These are phyloP conservation scores for Ciconia nigra DNA, from an alignment of 2,797 vertebrate species.

Conservation along the genomic window DNA sequence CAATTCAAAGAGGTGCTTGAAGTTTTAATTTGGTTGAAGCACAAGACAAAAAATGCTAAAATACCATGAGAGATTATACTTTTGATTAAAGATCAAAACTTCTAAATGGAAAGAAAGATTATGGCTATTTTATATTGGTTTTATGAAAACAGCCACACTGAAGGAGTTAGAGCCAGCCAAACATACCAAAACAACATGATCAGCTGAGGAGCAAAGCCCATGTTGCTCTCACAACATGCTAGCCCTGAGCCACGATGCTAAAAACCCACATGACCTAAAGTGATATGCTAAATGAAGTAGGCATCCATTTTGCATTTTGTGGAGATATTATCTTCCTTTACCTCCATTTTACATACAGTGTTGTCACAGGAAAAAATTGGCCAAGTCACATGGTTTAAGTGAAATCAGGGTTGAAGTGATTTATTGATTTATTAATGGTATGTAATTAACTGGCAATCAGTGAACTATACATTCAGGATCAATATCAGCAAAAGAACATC, in stretches of 20 bases:
- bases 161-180: background rate
- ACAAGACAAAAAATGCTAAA: background rate
- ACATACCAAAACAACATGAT: background rate
- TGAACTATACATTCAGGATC: background rate
- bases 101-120: background rate
- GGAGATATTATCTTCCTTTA: background rate
- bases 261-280: background rate
- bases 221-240: background rate
- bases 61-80: background rate
- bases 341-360: background rate
- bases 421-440: conserved; percentile 47
- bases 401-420: background rate
- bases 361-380: background rate
- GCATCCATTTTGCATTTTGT: background rate
- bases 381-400: background rate
- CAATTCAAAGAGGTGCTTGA: background rate
- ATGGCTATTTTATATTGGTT: background rate
- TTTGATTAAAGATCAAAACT: background rate
- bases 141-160: background rate
- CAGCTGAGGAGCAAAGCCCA: background rate
- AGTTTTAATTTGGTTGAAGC: background rate
- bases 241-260: background rate
- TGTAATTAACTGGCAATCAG: background rate
- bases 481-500: background rate
- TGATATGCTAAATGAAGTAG: background rate